A percentile compares a stretch with the other conserved stretches of the same genome.
Conservation (phyloP, 2,797 vertebrate species). For the Anomalospiza imberbis region DNA sequence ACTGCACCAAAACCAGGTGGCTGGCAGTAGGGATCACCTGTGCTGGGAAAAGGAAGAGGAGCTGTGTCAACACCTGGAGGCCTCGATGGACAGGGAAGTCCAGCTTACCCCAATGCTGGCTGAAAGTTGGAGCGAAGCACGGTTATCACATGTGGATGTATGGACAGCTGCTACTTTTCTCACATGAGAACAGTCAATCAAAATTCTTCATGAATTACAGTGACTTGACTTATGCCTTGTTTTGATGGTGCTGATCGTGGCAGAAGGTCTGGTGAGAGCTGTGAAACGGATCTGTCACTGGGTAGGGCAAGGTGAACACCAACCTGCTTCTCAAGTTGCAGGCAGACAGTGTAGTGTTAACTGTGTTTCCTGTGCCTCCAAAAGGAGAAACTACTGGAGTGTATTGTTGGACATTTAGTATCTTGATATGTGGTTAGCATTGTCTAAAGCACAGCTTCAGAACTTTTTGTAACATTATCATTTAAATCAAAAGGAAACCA, state of each 20-base stretch:
- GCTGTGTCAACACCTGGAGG: background rate
- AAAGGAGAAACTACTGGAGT: background rate
- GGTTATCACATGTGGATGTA: rapidly evolving
- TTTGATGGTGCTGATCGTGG: background rate
- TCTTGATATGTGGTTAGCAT: background rate
- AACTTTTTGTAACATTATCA: background rate
- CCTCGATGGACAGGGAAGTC: background rate
- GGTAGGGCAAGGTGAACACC: background rate
- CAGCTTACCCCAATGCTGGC: rapidly evolving
- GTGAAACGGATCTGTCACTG: background rate
- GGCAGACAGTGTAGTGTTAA: background rate
- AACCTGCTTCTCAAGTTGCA: background rate
- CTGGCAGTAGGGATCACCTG: background rate
- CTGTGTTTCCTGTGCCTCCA: background rate
- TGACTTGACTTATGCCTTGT: background rate
- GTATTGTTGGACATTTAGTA: background rate
- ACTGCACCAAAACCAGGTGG: background rate
- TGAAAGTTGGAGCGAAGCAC: background rate
- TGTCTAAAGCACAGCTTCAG: background rate
- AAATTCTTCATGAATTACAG: background rate
- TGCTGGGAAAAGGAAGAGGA: background rate
- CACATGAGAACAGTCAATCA: background rate
- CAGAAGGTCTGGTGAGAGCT: background rate
- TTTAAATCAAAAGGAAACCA: constrained; percentile 5
- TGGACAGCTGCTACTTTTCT: background rate